These are phyloP conservation scores for Caenorhabditis inopinata DNA, from an alignment of 1,140 invertebrate species.

Conservation along the genomic window DNA sequence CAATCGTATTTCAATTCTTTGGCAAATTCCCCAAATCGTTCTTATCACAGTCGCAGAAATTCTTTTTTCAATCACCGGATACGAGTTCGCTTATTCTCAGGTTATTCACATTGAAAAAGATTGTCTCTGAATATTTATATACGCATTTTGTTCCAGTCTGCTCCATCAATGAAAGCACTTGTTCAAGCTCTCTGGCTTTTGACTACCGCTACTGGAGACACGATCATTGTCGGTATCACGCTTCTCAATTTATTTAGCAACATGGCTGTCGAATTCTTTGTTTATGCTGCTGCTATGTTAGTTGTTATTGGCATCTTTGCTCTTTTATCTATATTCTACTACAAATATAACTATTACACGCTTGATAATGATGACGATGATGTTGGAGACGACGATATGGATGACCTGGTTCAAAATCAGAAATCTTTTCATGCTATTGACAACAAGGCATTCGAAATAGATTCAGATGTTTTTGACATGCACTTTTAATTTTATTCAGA, in stretches of 20 bases:
- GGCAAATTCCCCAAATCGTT: conserved; percentile 64
- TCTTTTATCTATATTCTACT: conserved; percentile 50
- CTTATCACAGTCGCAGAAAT: conserved; percentile 64
- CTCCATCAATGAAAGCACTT: conserved; percentile 71
- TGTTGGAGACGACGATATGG: neutral
- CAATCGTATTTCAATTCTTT: conserved; percentile 58
- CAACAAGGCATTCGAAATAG: neutral
- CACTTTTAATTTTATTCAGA: neutral
- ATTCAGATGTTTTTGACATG: neutral
- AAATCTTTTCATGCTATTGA: neutral
- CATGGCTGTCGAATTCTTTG: conserved; percentile 68
- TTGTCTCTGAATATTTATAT: too few species aligned
- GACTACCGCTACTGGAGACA: conserved; percentile 84
- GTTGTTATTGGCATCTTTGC: conserved; percentile 46
- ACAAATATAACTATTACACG: conserved; percentile 51
- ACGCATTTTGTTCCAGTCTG: conserved; percentile 67
- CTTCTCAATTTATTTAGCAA: conserved; percentile 72
- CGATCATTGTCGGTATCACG: conserved; percentile 83
- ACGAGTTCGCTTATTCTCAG: conserved; percentile 64
- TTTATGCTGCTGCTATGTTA: conserved; percentile 43
- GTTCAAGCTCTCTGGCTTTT: conserved; percentile 84
- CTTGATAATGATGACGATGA: conserved; percentile 37
- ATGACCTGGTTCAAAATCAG: neutral
- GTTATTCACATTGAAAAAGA: conserved; percentile 50
- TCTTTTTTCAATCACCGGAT: conserved; percentile 64